Evolutionary conservation across 2,113 vertebrate genomes (phyloP), one percentile per base, ranked within the genome.

Genomic region (Ophthalmolycus amberensis): DNA sequence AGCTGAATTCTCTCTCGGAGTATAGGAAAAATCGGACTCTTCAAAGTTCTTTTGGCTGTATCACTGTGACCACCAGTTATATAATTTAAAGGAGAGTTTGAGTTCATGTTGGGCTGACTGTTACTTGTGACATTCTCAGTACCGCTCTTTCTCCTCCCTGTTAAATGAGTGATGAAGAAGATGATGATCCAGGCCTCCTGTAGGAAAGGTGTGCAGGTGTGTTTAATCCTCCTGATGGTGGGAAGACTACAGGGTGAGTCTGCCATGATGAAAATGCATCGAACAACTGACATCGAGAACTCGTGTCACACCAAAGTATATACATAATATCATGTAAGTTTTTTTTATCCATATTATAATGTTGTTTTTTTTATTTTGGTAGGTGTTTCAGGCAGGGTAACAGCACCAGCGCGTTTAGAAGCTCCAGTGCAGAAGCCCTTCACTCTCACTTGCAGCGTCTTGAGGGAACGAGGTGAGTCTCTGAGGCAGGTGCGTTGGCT

Each of bases 401-500:
- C 89, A 32, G 90, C 92, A 22, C 89, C 92, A 1, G 83, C 46
- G 42, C 85, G 38, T 10, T 60, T 92, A 66, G 89, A 93, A 65
- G 94, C 94, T 40, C 77, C 85, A 0, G 89, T 95, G 78, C 91
- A 92, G 40, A 86, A 90, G 71, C 93, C 94, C n/a, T 94, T 95
- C 87, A 95, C 90, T 22, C 89, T 96, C 68, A 90, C 75, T 79
- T 96, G 95, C 86, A 92, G 56, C 2, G 72, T 95, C 63, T 83
- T 75, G 0, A 92, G 85, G 84, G 84, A 86, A 1, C 81, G 73
- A 34, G 89, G 88, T 4, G 94, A 95, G 40, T 46, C 83, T 6
- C 11, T 96, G 52, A 87, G 67, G 77, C 91, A 94, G 87, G 91
- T 96, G 50, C 93, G 82, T 12, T 95, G 95, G 95, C 68, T 94